Conservation (phyloP, 2,888 invertebrate species). For the Nymphalis urticae region DNA sequence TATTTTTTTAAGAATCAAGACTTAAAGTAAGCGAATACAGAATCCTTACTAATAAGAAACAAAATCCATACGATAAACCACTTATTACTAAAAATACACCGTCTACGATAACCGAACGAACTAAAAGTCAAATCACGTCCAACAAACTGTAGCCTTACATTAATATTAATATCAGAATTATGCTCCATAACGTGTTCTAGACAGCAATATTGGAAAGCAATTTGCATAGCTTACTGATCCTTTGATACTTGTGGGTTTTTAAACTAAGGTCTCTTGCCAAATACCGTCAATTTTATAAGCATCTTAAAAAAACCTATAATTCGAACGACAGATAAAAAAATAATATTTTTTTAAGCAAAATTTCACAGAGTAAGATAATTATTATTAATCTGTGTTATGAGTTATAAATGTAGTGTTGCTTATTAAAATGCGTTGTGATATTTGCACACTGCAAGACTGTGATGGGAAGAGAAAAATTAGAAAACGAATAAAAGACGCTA, state of each 20-base stretch:
- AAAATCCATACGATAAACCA: not conserved
- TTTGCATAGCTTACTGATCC: conserved; percentile 30
- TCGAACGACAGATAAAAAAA: not conserved
- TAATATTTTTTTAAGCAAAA: too few species aligned
- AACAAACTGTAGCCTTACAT: conserved; percentile 27
- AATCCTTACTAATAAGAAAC: not conserved
- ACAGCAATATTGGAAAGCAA: conserved; percentile 31
- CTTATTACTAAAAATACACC: not conserved
- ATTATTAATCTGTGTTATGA: too few species aligned
- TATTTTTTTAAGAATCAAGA: too few species aligned
- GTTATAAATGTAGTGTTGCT: too few species aligned
- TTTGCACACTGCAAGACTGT: not conserved
- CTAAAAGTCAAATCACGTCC: conserved; percentile 21
- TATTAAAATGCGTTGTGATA: not conserved
- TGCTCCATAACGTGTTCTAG: conserved; percentile 20
- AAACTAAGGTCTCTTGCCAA: not conserved
- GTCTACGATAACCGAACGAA: conserved; percentile 6
- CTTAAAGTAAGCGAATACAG: too few species aligned
- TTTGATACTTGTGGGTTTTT: conserved; percentile 3
- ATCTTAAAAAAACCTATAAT: not conserved
- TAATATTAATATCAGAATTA: conserved; percentile 34
- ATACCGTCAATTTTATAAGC: not conserved
- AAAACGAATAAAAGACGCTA: not conserved
- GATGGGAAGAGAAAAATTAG: not conserved
- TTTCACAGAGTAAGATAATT: too few species aligned